Evolutionary conservation across 2,797 vertebrate genomes (phyloP).

Genomic region (Pseudomugil tenellus): DNA sequence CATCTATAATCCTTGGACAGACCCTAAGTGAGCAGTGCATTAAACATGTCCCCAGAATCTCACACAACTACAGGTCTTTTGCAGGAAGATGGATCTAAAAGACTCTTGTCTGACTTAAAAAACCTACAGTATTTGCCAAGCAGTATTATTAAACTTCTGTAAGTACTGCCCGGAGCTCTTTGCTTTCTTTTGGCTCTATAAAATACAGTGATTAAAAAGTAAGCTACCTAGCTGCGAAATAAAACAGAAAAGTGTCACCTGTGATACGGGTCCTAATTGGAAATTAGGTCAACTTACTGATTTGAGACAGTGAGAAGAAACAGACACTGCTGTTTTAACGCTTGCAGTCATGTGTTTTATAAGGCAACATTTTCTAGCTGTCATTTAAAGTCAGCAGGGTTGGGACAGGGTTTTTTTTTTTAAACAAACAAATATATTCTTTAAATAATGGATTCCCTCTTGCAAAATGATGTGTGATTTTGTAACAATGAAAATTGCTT

Average conservation of each 20-base stretch:
- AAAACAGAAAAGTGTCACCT: neutral
- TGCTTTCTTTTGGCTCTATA: neutral
- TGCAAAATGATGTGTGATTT: neutral
- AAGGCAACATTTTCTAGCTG: conserved; percentile 3
- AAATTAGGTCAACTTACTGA: neutral
- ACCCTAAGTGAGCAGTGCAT: neutral
- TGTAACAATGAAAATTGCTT: conserved; percentile 14
- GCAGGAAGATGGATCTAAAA: neutral
- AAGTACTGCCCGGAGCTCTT: neutral
- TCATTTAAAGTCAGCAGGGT: conserved; percentile 4
- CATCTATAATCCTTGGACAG: neutral
- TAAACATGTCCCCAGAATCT: neutral
- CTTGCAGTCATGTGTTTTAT: neutral
- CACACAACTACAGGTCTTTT: neutral
- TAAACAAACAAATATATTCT: conserved; percentile 1
- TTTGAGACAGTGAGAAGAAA: neutral
- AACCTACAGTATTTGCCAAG: neutral
- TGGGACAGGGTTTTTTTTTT: neutral
- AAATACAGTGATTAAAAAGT: neutral
- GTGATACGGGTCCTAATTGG: neutral
- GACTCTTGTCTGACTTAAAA: neutral
- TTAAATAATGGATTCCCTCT: neutral
- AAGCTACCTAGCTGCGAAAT: neutral
- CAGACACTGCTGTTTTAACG: neutral
- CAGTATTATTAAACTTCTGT: neutral